These are phyloP conservation scores for Sinocyclocheilus maitianheensis DNA, from an alignment of 2,113 vertebrate species.

Conservation along the genomic window DNA sequence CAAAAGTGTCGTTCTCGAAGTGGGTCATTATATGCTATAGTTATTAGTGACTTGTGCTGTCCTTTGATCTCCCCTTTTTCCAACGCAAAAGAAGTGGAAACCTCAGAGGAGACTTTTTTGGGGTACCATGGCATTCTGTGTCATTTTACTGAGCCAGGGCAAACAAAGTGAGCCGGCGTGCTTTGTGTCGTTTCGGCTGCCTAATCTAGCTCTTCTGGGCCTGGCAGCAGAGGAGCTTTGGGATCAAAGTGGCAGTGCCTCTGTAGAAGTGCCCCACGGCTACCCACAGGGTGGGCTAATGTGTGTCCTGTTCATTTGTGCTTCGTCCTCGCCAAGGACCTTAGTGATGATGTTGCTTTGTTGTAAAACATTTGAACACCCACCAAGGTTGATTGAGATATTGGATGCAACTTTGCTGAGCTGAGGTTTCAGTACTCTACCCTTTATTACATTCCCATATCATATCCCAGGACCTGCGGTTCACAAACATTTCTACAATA, in stretches of 20 bases:
- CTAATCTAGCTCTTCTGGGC: conserved; percentile 71
- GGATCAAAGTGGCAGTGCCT: conserved; percentile 65
- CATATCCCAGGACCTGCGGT: background rate
- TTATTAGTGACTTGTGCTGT: conserved; percentile 65
- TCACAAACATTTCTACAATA: background rate
- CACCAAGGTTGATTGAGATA: background rate
- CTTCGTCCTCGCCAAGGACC: conserved; percentile 69
- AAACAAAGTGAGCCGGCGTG: conserved; percentile 65
- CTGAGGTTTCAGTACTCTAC: background rate
- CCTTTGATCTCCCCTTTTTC: conserved; percentile 64
- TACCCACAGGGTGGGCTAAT: conserved; percentile 57
- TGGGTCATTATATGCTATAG: conserved; percentile 65
- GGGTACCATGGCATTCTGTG: conserved; percentile 43
- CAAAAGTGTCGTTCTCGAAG: conserved; percentile 64
- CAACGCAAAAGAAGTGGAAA: conserved; percentile 36
- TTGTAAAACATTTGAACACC: conserved; percentile 28
- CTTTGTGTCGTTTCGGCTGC: conserved; percentile 60
- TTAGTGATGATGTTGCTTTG: conserved; percentile 54
- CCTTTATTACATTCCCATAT: background rate
- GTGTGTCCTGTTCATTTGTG: conserved; percentile 68
- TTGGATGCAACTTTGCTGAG: background rate
- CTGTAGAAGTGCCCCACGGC: conserved; percentile 58
- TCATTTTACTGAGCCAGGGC: conserved; percentile 48
- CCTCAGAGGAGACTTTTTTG: conserved; percentile 56
- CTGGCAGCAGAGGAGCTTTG: conserved; percentile 59